These are phyloP conservation scores for Drosophila navojoa DNA, from an alignment of 1,140 invertebrate genomes.

Conservation along the genomic window DNA sequence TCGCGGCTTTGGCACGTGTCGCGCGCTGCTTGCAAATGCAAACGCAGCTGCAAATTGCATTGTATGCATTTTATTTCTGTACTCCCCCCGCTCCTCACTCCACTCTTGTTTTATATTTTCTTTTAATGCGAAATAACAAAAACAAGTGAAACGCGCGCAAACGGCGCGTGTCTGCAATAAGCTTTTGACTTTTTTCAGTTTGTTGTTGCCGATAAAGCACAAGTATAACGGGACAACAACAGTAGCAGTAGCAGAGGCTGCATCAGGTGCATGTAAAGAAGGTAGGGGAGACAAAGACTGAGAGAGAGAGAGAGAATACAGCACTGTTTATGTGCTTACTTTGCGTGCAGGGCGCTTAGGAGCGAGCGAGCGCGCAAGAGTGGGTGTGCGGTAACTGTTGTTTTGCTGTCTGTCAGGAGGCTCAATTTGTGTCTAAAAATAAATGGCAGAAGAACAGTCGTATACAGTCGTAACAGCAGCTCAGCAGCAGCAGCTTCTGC, in stretches of 20 bases:
- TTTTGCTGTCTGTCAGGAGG: slow-evolving; percentile 20
- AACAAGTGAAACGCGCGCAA: slow-evolving; percentile 13
- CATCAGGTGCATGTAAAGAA: slow-evolving; percentile 44
- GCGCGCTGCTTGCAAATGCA: slow-evolving; percentile 42
- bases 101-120: background rate
- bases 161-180: slow-evolving; percentile 48
- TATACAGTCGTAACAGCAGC: slow-evolving; percentile 11
- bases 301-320: background rate
- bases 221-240: slow-evolving; percentile 10
- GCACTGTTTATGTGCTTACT: slow-evolving; percentile 2
- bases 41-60: slow-evolving; percentile 30
- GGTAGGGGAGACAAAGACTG: no score
- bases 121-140: slow-evolving; percentile 17
- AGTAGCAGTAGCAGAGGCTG: slow-evolving; percentile 6
- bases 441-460: slow-evolving; percentile 11
- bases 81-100: background rate
- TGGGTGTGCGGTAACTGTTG: slow-evolving; percentile 7
- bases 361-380: slow-evolving; percentile 3
- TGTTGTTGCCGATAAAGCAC: background rate
- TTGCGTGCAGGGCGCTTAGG: background rate
- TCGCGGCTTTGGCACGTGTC: slow-evolving; percentile 55
- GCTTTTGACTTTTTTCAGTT: slow-evolving; percentile 5
- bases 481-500: background rate
- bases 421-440: slow-evolving; percentile 24
- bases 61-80: slow-evolving; percentile 21